Base-by-base conservation (phyloP, 2,888 invertebrate species). In the Itoplectis maculator region DNA sequence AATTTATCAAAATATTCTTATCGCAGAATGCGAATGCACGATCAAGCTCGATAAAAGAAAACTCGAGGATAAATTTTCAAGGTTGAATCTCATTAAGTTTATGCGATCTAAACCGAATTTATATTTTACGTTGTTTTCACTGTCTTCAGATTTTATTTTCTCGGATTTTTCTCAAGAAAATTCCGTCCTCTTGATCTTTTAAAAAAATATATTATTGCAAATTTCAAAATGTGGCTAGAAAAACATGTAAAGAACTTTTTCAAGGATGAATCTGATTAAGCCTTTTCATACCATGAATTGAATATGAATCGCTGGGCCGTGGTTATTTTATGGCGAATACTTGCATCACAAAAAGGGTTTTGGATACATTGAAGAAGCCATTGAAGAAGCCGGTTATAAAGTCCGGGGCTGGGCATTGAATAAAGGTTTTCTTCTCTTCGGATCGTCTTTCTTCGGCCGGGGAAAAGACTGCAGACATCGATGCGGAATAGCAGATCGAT, bases 401-500 rank as follows among this genome's bases (percentile, higher is more conserved):
- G 59, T 59, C 59, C n/a, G 8, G 18, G 15, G 35, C n/a, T 2
- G 18, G 15, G 35, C n/a, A 59, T 59, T 59, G 29, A 59, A 59
- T 3, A 35, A 59, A 59, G 1, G 35, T 35, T 20, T 35, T 35
- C 13, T 11, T n/a, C 35, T 35, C 29, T 35, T n/a, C n/a, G 29
- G 29, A 29, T 29, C 29, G 23, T 35, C 18, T n/a, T 29, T 51
- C 51, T 37, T 37, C 51, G 1, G 29, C 29, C 3, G 29, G 29
- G 20, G 18, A 68, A 68, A 59, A 59, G 47, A 49, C 56, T 23
- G 23, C 23, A 40, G 23, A 65, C 37, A 45, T 20, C 51, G 59
- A 66, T 59, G 40, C 11, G 37, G 40, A 74, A 40, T 66, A 15
- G 59, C 23, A 69, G 66, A 69, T 74, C 49, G 68, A 79, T 69